Conservation (phyloP, 2,797 vertebrate species). For the Tachyglossus aculeatus region DNA sequence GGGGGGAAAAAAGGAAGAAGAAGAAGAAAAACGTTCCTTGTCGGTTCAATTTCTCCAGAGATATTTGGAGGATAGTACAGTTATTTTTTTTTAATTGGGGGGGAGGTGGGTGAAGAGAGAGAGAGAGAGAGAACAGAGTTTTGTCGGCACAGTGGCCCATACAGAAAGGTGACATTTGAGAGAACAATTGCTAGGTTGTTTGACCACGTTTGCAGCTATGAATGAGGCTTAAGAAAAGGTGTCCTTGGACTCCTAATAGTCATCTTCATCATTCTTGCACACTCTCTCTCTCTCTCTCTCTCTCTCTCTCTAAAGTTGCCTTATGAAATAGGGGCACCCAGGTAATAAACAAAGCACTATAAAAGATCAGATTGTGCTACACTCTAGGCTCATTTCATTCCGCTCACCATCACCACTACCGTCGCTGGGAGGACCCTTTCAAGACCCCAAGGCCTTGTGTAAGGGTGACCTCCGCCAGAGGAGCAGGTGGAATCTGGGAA, state of each 20-base stretch:
- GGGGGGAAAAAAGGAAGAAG: neutral
- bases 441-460: conserved; percentile 7
- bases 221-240: conserved; percentile 77
- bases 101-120: neutral
- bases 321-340: conserved; percentile 65
- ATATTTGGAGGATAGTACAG: conserved; percentile 59
- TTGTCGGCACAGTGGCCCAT: conserved; percentile 62
- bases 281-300: conserved; percentile 34
- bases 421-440: neutral
- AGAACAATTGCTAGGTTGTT: conserved; percentile 79
- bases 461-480: conserved; percentile 20
- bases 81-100: conserved; percentile 33
- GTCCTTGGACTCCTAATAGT: conserved; percentile 72
- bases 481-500: conserved; percentile 15
- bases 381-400: conserved; percentile 48
- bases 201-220: conserved; percentile 59
- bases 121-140: conserved; percentile 38
- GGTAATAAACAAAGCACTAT: conserved; percentile 67
- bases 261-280: conserved; percentile 68
- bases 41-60: conserved; percentile 58
- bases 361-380: conserved; percentile 63
- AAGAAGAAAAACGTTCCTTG: conserved; percentile 56
- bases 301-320: conserved; percentile 63
- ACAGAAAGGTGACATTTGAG: conserved; percentile 72
- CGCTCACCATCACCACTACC: neutral